Base-by-base conservation (phyloP, 1,140 invertebrate species). In the Drosophila albomicans region DNA sequence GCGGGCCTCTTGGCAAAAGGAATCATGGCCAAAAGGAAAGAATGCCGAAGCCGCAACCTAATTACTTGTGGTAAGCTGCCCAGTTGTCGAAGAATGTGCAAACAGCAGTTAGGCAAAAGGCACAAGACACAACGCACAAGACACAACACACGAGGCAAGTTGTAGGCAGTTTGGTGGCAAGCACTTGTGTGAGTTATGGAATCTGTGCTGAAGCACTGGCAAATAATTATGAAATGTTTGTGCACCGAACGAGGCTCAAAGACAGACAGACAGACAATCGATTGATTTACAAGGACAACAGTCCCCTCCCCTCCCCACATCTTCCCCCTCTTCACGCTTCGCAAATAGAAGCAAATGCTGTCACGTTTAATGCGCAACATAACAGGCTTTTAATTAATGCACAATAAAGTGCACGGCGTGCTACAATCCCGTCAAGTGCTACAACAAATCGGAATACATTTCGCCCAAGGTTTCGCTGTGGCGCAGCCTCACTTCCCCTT, bases 181-280 rank as follows among this genome's bases (percentile, higher is more conserved):
- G 41, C 45, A 63, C 58, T 79, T 66, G 73, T 89, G 59, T 89
- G 59, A 85, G 85, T 76, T 85, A 89, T 88, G 85, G 85, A 85
- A 88, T 85, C 85, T 85, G 78, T 89, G 84, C 80, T 84, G 68
- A 80, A 71, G 77, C 79, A 82, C 69, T 25, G 67, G 78, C 81
- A 89, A 88, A 89, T 88, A 89, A 89, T 88, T 89, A 84, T 88
- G 81, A 70, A 80, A 86, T 81, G 64, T 74, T 87, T 74, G 76
- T 75, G 35, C 68, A 48, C 56, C 20, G 20, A 15, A 48, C 30
- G 35, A n/a, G 56, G 35, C 6, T 4, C 20, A 25, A 25, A 25
- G 20, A 6, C 28, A 41, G 63, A 79, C 28, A 41, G 63, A 79
- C 48, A 67, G 74, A 77, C 84, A 87, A 88, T 88, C 84, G 80